Percentiles rank a stretch among this genome's conserved stretches.
Conservation (phyloP, 2,797 vertebrate genomes). For the Echeneis naucrates region DNA sequence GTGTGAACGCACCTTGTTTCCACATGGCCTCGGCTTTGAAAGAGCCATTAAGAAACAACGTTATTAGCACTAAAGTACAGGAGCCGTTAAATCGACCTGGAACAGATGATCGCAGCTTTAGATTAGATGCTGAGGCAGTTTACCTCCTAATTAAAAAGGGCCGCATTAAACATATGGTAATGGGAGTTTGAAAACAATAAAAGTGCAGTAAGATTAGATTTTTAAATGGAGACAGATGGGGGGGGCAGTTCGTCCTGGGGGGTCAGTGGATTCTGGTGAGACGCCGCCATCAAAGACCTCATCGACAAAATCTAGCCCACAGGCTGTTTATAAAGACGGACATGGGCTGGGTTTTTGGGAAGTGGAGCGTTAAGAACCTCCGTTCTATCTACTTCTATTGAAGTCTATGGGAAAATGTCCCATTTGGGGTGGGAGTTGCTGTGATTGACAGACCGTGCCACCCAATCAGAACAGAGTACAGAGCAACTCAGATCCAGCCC, state of each 20-base stretch:
- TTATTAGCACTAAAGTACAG: conserved; percentile 22
- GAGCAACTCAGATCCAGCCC: too few species aligned
- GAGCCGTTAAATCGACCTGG: conserved; percentile 35
- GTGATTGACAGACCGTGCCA: too few species aligned
- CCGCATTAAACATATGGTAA: conserved; percentile 5
- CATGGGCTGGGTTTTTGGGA: too few species aligned
- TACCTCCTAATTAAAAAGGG: neutral
- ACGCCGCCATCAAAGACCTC: too few species aligned
- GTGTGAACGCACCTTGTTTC: conserved; percentile 32
- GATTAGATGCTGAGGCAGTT: conserved; percentile 34
- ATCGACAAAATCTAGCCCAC: too few species aligned
- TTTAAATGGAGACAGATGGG: conserved; percentile 30
- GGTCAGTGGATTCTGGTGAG: too few species aligned
- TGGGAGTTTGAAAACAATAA: conserved; percentile 14
- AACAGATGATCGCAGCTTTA: conserved; percentile 32
- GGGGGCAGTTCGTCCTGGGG: neutral
- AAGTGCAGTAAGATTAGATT: conserved; percentile 29
- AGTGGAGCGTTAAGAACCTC: too few species aligned
- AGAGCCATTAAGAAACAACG: conserved; percentile 29
- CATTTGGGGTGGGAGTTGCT: too few species aligned
- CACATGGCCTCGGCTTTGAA: conserved; percentile 25
- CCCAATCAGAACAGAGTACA: too few species aligned
- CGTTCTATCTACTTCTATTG: too few species aligned
- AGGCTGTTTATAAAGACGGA: too few species aligned
- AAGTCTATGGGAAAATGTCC: too few species aligned